phyloP scores from a whole-genome alignment of 2,797 vertebrate species.

The Cottoperca gobio region DNA sequence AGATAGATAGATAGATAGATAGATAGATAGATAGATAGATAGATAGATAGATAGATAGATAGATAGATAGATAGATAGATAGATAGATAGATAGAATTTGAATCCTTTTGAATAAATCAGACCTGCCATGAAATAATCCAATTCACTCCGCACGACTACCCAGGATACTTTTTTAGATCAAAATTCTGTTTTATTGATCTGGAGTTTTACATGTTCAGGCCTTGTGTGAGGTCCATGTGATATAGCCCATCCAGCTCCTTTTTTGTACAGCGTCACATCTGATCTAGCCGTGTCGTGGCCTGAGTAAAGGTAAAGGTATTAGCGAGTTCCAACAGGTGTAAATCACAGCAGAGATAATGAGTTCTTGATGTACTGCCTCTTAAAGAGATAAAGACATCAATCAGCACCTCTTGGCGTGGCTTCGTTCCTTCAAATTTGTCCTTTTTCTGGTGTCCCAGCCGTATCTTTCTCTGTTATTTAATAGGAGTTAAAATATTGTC shows the following conservation, averaged over 20 bases:
- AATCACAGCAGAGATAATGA: conserved; percentile 46
- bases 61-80: too few relatives aligned
- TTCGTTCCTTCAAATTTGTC: background rate
- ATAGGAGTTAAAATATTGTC: background rate
- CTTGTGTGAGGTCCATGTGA: too few relatives aligned
- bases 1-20: too few relatives aligned
- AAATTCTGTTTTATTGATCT: background rate
- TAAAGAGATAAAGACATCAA: conserved; percentile 44
- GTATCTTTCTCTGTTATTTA: conserved; percentile 22
- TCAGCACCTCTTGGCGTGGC: background rate
- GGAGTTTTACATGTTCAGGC: background rate
- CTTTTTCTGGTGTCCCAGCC: conserved; percentile 20
- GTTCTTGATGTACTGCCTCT: conserved; percentile 45
- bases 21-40: too few relatives aligned
- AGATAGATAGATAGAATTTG: too few relatives aligned
- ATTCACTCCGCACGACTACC: too few relatives aligned
- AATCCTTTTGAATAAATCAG: too few relatives aligned
- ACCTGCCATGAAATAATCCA: too few relatives aligned
- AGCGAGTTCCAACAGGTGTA: conserved; percentile 37
- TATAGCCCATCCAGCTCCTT: background rate
- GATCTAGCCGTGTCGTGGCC: conserved; percentile 11
- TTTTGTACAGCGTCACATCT: background rate
- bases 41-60: too few relatives aligned
- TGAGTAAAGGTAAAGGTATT: background rate
- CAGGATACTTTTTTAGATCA: too few relatives aligned